Base-by-base conservation (phyloP, 1,140 invertebrate genomes). In the Lepidurus arcticus region DNA sequence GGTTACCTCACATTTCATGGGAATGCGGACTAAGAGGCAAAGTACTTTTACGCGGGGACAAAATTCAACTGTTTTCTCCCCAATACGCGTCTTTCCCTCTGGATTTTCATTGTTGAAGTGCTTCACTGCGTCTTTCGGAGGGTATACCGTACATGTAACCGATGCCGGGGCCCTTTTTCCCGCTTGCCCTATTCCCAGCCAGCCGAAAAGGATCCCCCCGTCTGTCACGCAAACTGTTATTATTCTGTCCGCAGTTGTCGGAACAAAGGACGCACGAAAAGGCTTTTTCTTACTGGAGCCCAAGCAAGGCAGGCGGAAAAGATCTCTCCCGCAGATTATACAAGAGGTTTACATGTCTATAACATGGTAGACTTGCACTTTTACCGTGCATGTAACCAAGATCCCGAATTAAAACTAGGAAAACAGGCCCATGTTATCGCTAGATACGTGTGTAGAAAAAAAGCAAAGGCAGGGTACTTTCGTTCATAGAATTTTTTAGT, bases 161-260 rank as follows among this genome's bases (percentile, higher is more conserved):
- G 47, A 13, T 4, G 47, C 47, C 47, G 0, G 47, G 47, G 47
- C 47, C 5, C n/a, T 7, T 21, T 65, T 65, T 65, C 34, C 34
- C 34, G 2, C 4, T 34, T 34, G 34, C 34, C 4, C 53, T 65
- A 16, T 65, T 65, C 21, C 53, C 53, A 13, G 53, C 2, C 8
- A 16, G 53, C 21, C n/a, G 53, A 21, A 21, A 65, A 65, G 53
- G 53, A 65, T 65, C 53, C 53, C 34, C 34, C 53, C 53, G 53
- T 65, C 53, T 65, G 53, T 65, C 53, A 65, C 53, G 53, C 53
- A 65, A 65, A 65, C 53, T 65, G 53, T 65, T 65, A 65, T 65
- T 65, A 65, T 65, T 65, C 53, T 65, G 53, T 65, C 53, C 53
- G 53, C 53, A 65, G 53, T 65, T 65, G 53, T 65, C 53, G 53